Evolutionary conservation across 2,888 invertebrate genomes (phyloP), one percentile per base, ranked within the genome.

Genomic region (Congeria kusceri): DNA sequence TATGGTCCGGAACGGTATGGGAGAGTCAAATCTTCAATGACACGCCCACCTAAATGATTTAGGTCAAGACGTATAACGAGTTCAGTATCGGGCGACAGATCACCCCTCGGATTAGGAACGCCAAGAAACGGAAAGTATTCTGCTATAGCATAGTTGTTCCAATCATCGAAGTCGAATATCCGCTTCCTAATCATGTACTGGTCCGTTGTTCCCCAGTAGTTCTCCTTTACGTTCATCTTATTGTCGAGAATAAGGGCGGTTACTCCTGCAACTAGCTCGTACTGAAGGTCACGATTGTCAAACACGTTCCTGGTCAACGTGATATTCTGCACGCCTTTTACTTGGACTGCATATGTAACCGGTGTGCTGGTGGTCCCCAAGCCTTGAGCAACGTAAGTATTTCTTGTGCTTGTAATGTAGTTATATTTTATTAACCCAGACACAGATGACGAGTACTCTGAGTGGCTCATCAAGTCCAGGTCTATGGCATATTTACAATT

Each of bases 91-190:
- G 83, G 82, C 1, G 90, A 80, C 11, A 89, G 39, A 20, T 80
- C 74, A n/a, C 91, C 86, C 20, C 86, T 80, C 39, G 89, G 84
- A 57, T 86, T 75, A 28, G 85, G 83, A 13, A 96, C 96, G 0
- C 96, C 95, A 73, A 98, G 95, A 93, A 96, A 99, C 0, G 99
- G 99, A 69, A 96, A 95, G 93, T 96, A 99, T 18, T 96, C 95
- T 0, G 98, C 99, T 66, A 98, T 96, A 0, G 98, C 98, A 93
- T 98, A 98, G 93, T 98, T 97, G 93, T 99, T 99, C 99, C 99
- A 99, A 92, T 99, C 99, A 92, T 99, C 98, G 93, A 99, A 99
- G 94, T 99, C 99, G 92, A 99, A 99, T 89, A 99, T 98, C 91
- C 96, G 95, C 65, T 95, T 95, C 74, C 96, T 95, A 68, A 99